These are phyloP conservation scores for Machaerirhynchus nigripectus DNA, from an alignment of 2,113 vertebrate species.

Conservation along the genomic window DNA sequence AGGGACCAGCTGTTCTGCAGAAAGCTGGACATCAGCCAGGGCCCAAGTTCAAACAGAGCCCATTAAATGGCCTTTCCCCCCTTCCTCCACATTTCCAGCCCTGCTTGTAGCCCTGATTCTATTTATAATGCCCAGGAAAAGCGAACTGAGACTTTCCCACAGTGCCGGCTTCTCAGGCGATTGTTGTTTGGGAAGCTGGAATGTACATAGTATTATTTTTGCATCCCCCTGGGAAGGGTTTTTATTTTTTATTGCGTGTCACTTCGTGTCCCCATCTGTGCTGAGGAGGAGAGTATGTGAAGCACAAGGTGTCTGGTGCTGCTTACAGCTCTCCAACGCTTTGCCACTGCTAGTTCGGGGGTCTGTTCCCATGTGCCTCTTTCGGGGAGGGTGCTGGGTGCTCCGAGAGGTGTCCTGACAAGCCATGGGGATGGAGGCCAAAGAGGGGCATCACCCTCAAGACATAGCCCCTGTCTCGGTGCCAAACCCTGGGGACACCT, in stretches of 20 bases:
- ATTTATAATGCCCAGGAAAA: constrained; percentile 70
- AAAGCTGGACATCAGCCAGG: not conserved
- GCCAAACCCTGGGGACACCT: not conserved
- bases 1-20: constrained; percentile 45
- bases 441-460: accelerated
- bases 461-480: not conserved
- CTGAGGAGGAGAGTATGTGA: not conserved
- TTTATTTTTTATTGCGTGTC: not conserved
- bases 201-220: constrained; percentile 55
- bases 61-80: constrained; percentile 18
- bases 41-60: constrained; percentile 44
- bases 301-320: not conserved
- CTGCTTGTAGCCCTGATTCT: constrained; percentile 10
- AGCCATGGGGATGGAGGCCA: not conserved
- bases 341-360: not conserved
- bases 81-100: not conserved
- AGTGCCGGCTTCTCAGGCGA: not conserved
- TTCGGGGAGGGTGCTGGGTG: not conserved
- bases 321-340: accelerated
- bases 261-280: not conserved
- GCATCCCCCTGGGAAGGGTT: not conserved
- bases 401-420: not conserved
- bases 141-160: constrained; percentile 61
- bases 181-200: constrained; percentile 58
- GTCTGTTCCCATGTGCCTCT: not conserved